These are phyloP conservation scores for Spodoptera frugiperda DNA, from an alignment of 1,140 invertebrate species.

Conservation along the genomic window DNA sequence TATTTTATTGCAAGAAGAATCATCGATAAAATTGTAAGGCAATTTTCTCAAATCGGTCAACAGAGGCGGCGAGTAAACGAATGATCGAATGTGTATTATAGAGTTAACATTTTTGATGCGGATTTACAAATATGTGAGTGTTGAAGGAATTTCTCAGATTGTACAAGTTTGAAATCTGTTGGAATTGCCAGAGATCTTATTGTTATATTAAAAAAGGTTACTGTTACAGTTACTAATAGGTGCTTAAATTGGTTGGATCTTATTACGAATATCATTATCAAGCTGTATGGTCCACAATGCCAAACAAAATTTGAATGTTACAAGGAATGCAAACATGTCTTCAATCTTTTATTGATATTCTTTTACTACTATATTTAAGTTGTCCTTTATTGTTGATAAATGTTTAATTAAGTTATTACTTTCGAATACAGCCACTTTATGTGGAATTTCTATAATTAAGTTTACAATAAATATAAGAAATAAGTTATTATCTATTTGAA, in stretches of 20 bases:
- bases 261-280: slow-evolving; percentile 13
- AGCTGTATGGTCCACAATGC: slow-evolving; percentile 5
- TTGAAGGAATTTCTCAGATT: slow-evolving; percentile 8
- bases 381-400: slow-evolving; percentile 29
- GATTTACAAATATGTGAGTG: slow-evolving; percentile 19
- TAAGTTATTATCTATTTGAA: slow-evolving; percentile 8
- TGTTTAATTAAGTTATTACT: slow-evolving; percentile 36
- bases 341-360: slow-evolving; percentile 4
- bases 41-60: slow-evolving; percentile 12
- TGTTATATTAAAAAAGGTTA: not conserved
- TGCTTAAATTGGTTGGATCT: slow-evolving; percentile 16
- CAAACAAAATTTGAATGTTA: slow-evolving; percentile 3
- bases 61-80: slow-evolving; percentile 2
- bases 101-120: slow-evolving; percentile 22
- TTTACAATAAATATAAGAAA: slow-evolving; percentile 4
- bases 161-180: slow-evolving; percentile 9
- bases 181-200: slow-evolving; percentile 1
- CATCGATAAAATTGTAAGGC: not conserved
- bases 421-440: slow-evolving; percentile 22
- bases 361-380: slow-evolving; percentile 14
- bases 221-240: slow-evolving; percentile 23
- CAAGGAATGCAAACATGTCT: not conserved
- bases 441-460: slow-evolving; percentile 1
- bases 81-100: not conserved
- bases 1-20: not conserved